Evolutionary conservation across 2,113 vertebrate species (phyloP), one percentile per base, ranked within the genome.

Genomic region (Pipra filicauda): DNA sequence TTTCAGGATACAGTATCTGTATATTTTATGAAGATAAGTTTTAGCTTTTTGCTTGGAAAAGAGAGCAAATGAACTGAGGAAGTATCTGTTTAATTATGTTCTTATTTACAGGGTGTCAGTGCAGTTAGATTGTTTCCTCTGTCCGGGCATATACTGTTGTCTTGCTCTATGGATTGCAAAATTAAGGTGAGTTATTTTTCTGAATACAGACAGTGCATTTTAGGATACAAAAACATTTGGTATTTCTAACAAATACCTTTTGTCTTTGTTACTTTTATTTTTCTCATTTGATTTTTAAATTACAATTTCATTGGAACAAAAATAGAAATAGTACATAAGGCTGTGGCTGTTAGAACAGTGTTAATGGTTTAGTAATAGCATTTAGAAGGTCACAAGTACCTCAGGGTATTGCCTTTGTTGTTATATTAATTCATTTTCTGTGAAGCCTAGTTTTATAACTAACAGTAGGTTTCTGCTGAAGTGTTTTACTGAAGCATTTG

Each of bases 121-220:
- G 99, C 99, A 12, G 99, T 99, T 88, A 98, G 99, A 41, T 96
- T 99, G 74, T 99, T 99, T 95, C 99, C 99, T n/a, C 96, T 93
- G 6, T 99, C 99, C 69, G 99, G 98, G 64, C 99, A 99, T 96
- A 97, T 99, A 54, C 94, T 99, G 88, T 98, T 99, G 57, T 99
- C 99, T 87, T 98, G 96, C 94, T 99, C 99, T 88, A 99, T 99
- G 99, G 99, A 99, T 96, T 99, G 99, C 97, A 99, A 99, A 97
- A 99, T 99, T 95, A 99, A 99, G 98, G 99, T 99, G 96, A 97
- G 96, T 87, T 79, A 37, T 83, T 92, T 64, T 93, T 70, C n/a
- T 91, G 22, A 85, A 71, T 64, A 74, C 13, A 92, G 21, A 43
- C 12, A 37, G 12, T 64, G 41, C 18, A 46, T 91, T 79, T 83